Base-by-base conservation (phyloP, 2,113 vertebrate genomes). In the Forbesichthys papilliferus region DNA sequence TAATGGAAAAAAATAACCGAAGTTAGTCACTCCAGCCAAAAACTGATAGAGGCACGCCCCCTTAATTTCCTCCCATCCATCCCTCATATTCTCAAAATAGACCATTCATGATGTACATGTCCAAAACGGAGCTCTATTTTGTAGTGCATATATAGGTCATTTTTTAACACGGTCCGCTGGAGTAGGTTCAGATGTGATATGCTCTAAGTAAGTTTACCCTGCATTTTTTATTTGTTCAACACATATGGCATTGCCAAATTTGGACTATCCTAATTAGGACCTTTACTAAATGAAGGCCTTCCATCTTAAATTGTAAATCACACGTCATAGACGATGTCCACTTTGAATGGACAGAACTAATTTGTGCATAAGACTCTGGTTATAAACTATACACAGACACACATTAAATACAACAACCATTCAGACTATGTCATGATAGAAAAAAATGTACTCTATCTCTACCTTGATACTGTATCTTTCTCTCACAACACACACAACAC, bases 241-340 rank as follows among this genome's bases (percentile, higher is more conserved):
- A 27, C 27, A 27, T 27, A 48, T 54, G 11, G 46, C 48, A 64
- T 69, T 68, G 55, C 72, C 68, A 60, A 56, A 54, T 74, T 61
- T 56, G 36, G 36, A 42, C 71, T 76, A 33, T 64, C 51, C 68
- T 88, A 87, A 89, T 87, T 78, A 80, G 70, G 61, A 67, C 59
- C 61, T 72, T 16, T 47, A 42, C 60, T 48, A 71, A 75, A 74
- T 75, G 74, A 75, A 83, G 68, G 76, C 8, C 61, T 64, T 16
- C 61, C 46, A 49, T 46, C 61, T n/a, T 3, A 27, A 27, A 27
- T 27, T 2, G 20, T 60, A 34, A 77, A 84, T 70, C 74, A 55
- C 34, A 61, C 0, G 11, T 68, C 33, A 8, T 61, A 58, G 70
- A 54, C 75, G 75, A 83, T 73, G 82, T 86, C 79, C 86, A 82